These are phyloP conservation scores for Paralvinella palmiformis DNA, from an alignment of 1,140 invertebrate genomes.

Conservation along the genomic window DNA sequence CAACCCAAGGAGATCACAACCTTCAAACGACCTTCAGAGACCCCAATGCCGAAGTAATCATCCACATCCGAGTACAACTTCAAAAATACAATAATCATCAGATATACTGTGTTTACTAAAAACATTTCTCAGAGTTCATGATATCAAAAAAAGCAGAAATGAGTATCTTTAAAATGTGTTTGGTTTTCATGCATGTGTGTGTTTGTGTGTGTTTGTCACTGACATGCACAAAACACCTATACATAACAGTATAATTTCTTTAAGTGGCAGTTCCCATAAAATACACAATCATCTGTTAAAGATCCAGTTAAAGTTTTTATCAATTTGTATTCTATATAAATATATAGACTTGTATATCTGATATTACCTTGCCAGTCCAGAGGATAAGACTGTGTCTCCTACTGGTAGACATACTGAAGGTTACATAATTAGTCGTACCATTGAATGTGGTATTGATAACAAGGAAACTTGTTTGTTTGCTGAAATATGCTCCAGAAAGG, in stretches of 20 bases:
- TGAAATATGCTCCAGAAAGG: neutral
- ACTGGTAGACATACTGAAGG: conserved; percentile 3
- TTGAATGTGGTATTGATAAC: neutral
- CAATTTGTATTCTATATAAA: neutral
- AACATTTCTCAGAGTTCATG: neutral
- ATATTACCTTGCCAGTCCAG: conserved; percentile 17
- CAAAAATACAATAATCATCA: neutral
- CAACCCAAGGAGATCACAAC: conserved; percentile 33
- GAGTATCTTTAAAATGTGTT: neutral
- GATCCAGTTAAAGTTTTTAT: neutral
- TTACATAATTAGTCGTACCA: neutral
- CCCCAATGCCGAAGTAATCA: conserved; percentile 30
- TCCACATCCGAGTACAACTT: conserved; percentile 19
- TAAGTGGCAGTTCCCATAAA: neutral
- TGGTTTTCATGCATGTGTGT: neutral
- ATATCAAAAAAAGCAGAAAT: neutral
- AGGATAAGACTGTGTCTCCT: conserved; percentile 7
- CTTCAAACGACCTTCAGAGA: conserved; percentile 25
- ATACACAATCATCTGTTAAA: neutral
- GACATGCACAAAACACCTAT: too few relatives aligned
- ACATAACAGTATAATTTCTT: too few relatives aligned
- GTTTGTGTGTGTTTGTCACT: too few relatives aligned
- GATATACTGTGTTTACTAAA: neutral
- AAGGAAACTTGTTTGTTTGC: neutral
- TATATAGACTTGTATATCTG: neutral